Conservation (phyloP, 2,888 invertebrate species). For the Sarcophaga variegata region DNA sequence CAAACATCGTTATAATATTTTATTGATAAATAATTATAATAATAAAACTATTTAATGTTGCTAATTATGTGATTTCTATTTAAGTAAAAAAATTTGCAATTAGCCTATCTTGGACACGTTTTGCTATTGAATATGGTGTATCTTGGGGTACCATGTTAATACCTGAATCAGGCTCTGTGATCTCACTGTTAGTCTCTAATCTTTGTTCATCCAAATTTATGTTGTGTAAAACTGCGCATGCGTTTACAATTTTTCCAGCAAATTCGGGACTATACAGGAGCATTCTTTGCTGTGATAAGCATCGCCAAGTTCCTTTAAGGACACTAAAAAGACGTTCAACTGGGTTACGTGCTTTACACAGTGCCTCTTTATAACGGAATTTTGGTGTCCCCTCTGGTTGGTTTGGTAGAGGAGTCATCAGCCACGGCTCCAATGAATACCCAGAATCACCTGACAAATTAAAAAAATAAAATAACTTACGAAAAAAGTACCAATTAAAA, state of each 20-base stretch:
- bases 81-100: too few relatives aligned
- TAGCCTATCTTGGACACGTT: too few relatives aligned
- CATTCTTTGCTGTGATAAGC: constrained; percentile 19
- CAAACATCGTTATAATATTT: too few relatives aligned
- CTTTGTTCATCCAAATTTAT: not conserved
- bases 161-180: not conserved
- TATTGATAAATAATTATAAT: too few relatives aligned
- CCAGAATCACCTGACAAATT: constrained; percentile 9
- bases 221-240: constrained; percentile 2
- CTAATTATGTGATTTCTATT: too few relatives aligned
- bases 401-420: constrained; percentile 18
- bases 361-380: constrained; percentile 13
- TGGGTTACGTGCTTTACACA: constrained; percentile 17
- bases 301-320: constrained; percentile 19
- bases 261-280: constrained; percentile 19
- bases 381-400: constrained; percentile 18
- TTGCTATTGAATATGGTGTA: too few relatives aligned
- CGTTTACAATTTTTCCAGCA: constrained; percentile 18
- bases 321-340: constrained; percentile 22
- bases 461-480: not conserved
- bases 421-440: not conserved
- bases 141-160: not conserved
- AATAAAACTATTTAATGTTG: too few relatives aligned
- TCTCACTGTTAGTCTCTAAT: not conserved
- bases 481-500: constrained; percentile 14